Evolutionary conservation across 2,888 invertebrate species (phyloP).

Genomic region (Neoascia interrupta): DNA sequence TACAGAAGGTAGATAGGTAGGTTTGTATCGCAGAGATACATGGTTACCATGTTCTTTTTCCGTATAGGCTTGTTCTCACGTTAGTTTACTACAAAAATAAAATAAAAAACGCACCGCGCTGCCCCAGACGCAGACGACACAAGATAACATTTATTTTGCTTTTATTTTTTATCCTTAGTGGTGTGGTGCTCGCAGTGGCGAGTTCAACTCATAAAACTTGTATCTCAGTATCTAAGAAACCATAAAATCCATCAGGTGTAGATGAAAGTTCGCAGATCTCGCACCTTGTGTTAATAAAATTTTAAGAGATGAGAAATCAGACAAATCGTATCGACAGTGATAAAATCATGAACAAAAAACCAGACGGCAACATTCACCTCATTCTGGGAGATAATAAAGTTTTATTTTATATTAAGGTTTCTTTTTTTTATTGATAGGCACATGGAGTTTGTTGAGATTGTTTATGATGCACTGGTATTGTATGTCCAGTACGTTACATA

Average conservation of each 20-base stretch:
- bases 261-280: constrained; percentile 47
- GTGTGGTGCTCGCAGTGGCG: constrained; percentile 4
- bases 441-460: not conserved
- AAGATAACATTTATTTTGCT: not conserved
- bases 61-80: constrained; percentile 8
- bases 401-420: constrained; percentile 8
- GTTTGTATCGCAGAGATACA: too few species aligned
- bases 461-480: too few species aligned
- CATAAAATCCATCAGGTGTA: constrained; percentile 40
- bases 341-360: constrained; percentile 21
- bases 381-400: constrained; percentile 26
- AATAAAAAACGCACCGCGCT: not conserved
- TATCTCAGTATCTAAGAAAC: constrained; percentile 19
- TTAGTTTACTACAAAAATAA: not conserved
- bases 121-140: not conserved
- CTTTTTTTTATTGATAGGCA: not conserved
- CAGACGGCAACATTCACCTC: constrained; percentile 27
- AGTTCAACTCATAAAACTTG: constrained; percentile 28
- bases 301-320: constrained; percentile 30
- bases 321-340: constrained; percentile 26
- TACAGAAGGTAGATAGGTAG: too few species aligned
- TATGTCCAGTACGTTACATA: too few species aligned
- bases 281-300: constrained; percentile 36
- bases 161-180: not conserved
- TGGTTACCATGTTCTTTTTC: too few species aligned